Evolutionary conservation across 2,888 invertebrate genomes (phyloP).

Genomic region (Pediacus dermestoides): DNA sequence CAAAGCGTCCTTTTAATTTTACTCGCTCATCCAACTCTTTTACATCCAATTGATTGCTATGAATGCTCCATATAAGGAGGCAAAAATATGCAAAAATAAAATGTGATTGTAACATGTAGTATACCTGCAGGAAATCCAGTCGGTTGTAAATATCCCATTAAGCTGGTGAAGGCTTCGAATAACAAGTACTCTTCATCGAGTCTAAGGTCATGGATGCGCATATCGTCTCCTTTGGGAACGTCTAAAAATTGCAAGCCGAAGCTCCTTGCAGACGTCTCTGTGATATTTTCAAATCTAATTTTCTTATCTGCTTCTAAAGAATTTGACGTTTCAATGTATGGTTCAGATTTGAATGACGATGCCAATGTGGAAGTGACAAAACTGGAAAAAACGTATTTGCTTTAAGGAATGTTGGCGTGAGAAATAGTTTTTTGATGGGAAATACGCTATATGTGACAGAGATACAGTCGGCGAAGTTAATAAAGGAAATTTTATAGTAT

Average conservation of each 20-base stretch:
- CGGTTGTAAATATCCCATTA: constrained; percentile 63
- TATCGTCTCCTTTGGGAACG: constrained; percentile 44
- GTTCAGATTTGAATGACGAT: constrained; percentile 10
- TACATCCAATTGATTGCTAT: no score
- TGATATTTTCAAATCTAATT: constrained; percentile 27
- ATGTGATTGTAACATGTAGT: no score
- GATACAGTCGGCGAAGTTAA: no score
- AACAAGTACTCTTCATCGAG: constrained; percentile 60
- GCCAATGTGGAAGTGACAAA: constrained; percentile 8
- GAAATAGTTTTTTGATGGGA: no score
- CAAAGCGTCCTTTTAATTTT: no score
- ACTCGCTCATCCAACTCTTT: no score
- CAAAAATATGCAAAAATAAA: no score
- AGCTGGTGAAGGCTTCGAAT: constrained; percentile 60
- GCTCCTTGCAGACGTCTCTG: constrained; percentile 23
- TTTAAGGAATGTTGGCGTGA: no score
- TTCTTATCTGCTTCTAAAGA: constrained; percentile 20
- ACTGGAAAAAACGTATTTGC: no score
- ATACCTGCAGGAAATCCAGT: constrained; percentile 64
- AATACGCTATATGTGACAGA: no score
- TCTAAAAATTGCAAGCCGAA: constrained; percentile 39
- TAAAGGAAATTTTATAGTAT: no score
- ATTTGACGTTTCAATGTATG: constrained; percentile 19
- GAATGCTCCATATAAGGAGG: no score
- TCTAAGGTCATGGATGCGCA: constrained; percentile 52